phyloP scores from a whole-genome alignment of 2,888 invertebrate species.

The Andrena bicolor region DNA sequence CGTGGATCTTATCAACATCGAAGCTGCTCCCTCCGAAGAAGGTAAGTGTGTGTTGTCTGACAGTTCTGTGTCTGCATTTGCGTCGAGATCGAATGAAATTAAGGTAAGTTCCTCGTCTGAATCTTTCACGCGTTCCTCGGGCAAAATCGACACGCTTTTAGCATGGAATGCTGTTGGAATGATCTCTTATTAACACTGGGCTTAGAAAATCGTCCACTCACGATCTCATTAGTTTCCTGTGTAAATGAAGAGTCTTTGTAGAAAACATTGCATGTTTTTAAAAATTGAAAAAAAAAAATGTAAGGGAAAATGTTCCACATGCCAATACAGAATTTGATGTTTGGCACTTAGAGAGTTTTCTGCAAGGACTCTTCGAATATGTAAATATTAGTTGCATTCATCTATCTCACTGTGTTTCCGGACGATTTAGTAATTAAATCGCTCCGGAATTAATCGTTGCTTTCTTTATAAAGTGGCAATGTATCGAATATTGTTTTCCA shows the following conservation, averaged over 20 bases:
- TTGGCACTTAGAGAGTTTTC: too few relatives aligned
- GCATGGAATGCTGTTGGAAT: slow-evolving; percentile 46
- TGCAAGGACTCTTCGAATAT: too few relatives aligned
- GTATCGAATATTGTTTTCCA: slow-evolving; percentile 55
- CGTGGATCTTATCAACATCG: slow-evolving; percentile 74
- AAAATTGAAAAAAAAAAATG: too few relatives aligned
- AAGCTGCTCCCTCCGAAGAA: slow-evolving; percentile 70
- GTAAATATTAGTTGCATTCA: too few relatives aligned
- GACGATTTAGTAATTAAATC: neutral
- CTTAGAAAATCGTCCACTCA: neutral
- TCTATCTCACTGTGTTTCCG: too few relatives aligned
- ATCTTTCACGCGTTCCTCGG: neutral
- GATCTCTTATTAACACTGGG: slow-evolving; percentile 31
- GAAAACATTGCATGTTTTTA: too few relatives aligned
- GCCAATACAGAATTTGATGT: too few relatives aligned
- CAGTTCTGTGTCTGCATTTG: neutral
- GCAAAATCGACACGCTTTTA: slow-evolving; percentile 27
- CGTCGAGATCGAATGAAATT: neutral
- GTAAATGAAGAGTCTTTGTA: too few relatives aligned
- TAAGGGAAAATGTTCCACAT: too few relatives aligned
- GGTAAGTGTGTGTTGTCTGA: slow-evolving; percentile 69
- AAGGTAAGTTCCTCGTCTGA: slow-evolving; percentile 34
- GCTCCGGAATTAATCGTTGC: neutral
- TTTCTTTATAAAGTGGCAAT: neutral
- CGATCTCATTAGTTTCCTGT: too few relatives aligned